Evolutionary conservation across 2,113 vertebrate species (phyloP).

Genomic region (Gnathonemus echidnorhynchus): DNA sequence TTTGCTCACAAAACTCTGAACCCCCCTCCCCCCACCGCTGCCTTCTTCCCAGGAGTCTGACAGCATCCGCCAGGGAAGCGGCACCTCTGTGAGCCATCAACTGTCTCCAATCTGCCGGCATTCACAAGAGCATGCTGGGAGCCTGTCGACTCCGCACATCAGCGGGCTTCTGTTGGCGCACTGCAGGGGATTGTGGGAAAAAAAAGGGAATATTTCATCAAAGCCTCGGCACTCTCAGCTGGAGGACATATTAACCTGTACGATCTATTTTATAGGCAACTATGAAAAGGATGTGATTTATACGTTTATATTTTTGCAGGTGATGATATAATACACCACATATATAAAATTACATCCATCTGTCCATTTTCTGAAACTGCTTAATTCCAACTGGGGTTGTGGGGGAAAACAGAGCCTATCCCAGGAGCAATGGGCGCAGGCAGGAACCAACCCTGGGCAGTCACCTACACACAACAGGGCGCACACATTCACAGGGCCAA

Average conservation of each 20-base stretch:
- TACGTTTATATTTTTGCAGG: not conserved
- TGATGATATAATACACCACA: not conserved
- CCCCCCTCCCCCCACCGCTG: not conserved
- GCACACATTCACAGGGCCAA: too few species aligned
- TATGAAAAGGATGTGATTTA: not conserved
- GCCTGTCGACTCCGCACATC: not conserved
- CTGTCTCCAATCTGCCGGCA: not conserved
- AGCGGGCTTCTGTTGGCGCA: not conserved
- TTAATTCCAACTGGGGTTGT: too few species aligned
- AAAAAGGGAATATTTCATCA: slow-evolving; percentile 14
- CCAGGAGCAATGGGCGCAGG: too few species aligned
- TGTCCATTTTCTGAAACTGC: too few species aligned
- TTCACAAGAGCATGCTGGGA: not conserved
- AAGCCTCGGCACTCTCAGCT: not conserved
- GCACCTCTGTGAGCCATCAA: not conserved
- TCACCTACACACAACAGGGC: too few species aligned
- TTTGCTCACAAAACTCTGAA: not conserved
- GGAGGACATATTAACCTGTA: not conserved
- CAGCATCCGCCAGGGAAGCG: not conserved
- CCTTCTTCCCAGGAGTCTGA: not conserved
- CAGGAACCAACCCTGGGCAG: too few species aligned
- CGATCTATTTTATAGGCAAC: not conserved
- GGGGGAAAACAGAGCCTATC: too few species aligned
- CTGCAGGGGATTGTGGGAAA: slow-evolving; percentile 10
- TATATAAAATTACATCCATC: not conserved